phyloP scores from a whole-genome alignment of 2,888 invertebrate species.

The Latrodectus elegans region DNA sequence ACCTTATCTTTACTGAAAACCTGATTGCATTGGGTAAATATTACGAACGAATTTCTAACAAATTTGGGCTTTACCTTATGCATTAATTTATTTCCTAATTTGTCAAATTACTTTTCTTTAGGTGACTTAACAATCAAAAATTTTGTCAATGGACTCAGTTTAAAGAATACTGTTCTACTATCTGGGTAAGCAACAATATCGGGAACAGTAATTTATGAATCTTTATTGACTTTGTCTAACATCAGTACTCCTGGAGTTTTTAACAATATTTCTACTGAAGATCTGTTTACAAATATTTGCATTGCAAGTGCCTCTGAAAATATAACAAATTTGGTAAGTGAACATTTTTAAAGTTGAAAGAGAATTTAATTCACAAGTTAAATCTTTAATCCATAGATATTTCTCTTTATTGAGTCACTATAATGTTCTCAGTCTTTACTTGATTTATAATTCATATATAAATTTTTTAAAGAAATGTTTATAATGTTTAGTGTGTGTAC shows the following conservation, averaged over 20 bases:
- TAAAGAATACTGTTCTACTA: conserved; percentile 8
- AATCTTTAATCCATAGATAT: neutral
- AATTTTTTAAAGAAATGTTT: neutral
- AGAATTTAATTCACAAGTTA: neutral
- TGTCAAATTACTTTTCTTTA: neutral
- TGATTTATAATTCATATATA: neutral
- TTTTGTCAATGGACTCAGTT: conserved; percentile 2
- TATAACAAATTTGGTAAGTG: conserved; percentile 14
- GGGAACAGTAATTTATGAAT: conserved; percentile 7
- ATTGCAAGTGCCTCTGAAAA: neutral
- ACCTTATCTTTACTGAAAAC: conserved; percentile 3
- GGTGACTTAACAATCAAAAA: conserved; percentile 8
- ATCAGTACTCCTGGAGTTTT: neutral
- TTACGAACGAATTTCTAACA: too few relatives aligned
- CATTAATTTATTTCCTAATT: too few relatives aligned
- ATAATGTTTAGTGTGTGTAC: neutral
- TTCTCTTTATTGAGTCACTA: neutral
- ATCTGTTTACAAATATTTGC: conserved; percentile 7
- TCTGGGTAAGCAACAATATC: neutral
- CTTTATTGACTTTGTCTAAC: conserved; percentile 1
- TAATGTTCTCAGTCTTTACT: neutral
- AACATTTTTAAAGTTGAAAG: neutral
- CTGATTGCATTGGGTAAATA: too few relatives aligned
- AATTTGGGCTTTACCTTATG: too few relatives aligned
- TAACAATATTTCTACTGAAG: conserved; percentile 4